Evolutionary conservation across 2,888 invertebrate species (phyloP), one percentile per base, ranked within the genome.

Genomic region (Cheilosia variabilis): DNA sequence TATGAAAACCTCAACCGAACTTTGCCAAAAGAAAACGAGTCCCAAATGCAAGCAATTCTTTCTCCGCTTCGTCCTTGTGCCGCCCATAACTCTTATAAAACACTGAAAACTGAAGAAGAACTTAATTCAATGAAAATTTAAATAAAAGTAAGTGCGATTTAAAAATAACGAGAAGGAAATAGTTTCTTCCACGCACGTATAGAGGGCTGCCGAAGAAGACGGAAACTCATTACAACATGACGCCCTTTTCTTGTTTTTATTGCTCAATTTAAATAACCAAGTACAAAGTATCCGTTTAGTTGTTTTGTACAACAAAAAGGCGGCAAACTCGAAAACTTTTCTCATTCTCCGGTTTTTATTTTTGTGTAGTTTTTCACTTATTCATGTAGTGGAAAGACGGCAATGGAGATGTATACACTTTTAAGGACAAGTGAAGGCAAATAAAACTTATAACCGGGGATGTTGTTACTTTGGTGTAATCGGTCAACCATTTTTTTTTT

Each of bases 231-330:
- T 22, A 47, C 57, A 41, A 34, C 27, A 47, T 53, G 17, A 62
- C 65, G 73, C 60, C 73, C 60, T 57, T 73, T 17, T 41, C 65
- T 77, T 77, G 69, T 76, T 81, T 76, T 57, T 76, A 76, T 62
- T 76, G 57, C 63, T 47, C 81, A 76, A 81, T 81, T 76, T 76
- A 81, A 75, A 76, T 76, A 81, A 69, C 57, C 62, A 76, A 63
- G 57, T 37, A 60, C 52, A 76, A 63, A 69, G 62, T 57, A 75
- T 81, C 68, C 75, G 63, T 62, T 81, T 17, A 43, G 62, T 34
- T 57, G 45, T 34, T 68, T 31, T 69, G 41, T 57, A 24, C 52
- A 9, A 22, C 19, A 22, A 37, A 53, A 60, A 43, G n/a, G 27
- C 57, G 34, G 19, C 24, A 19, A 37, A 58, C 37, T 37, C 19